Conservation (phyloP, 2,888 invertebrate species). For the Pristionchus exspectatus region DNA sequence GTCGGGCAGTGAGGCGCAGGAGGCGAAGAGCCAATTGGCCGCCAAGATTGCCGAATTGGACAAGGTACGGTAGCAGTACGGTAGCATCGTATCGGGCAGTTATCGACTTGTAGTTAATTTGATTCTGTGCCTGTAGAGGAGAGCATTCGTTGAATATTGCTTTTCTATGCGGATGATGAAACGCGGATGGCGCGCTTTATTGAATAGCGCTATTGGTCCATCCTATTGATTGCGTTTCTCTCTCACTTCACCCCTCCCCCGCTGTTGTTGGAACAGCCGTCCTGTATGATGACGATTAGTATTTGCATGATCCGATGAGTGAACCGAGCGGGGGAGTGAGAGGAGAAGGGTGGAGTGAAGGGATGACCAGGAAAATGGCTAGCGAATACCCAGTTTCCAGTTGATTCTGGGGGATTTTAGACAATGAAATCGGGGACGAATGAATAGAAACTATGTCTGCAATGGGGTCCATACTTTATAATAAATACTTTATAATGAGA, state of each 20-base stretch:
- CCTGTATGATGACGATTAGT: not conserved
- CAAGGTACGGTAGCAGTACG: conserved; percentile 9
- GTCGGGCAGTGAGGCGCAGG: not conserved
- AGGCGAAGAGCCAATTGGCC: not conserved
- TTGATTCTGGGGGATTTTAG: too few relatives aligned
- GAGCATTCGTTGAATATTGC: too few relatives aligned
- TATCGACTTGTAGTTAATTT: too few relatives aligned
- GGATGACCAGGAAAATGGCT: not conserved
- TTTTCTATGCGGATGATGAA: too few relatives aligned
- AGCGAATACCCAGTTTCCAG: not conserved
- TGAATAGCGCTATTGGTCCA: not conserved
- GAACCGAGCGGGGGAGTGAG: not conserved
- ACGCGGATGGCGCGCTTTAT: not conserved
- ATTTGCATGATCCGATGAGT: conserved; percentile 8
- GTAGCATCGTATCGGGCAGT: not conserved
- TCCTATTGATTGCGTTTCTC: not conserved
- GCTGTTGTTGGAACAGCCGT: not conserved
- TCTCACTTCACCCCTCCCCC: not conserved
- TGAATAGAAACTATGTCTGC: not conserved
- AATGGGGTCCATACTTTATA: too few relatives aligned
- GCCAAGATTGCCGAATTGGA: not conserved
- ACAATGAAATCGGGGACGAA: not conserved
- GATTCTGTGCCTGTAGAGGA: too few relatives aligned
- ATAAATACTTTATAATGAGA: too few relatives aligned
- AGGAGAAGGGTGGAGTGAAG: not conserved